Evolutionary conservation across 1,140 invertebrate genomes (phyloP).

Genomic region (Drosophila kanapiae): DNA sequence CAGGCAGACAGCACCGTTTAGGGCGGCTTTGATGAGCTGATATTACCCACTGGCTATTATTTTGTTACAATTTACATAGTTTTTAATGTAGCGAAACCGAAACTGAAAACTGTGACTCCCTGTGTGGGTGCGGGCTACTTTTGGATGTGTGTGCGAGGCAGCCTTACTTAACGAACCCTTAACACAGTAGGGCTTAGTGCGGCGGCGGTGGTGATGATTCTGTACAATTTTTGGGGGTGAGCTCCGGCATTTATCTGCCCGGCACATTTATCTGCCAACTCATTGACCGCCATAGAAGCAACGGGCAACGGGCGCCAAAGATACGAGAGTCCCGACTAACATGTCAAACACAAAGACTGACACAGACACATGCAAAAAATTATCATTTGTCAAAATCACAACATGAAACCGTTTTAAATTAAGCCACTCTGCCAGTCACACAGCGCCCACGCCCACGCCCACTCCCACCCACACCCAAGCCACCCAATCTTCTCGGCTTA

Average conservation of each 20-base stretch:
- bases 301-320: slow-evolving; percentile 22
- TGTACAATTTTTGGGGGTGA: slow-evolving; percentile 30
- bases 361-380: slow-evolving; percentile 68
- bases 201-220: slow-evolving; percentile 18
- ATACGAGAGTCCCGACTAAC: slow-evolving; percentile 49
- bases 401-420: slow-evolving; percentile 82
- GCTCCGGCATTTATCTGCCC: slow-evolving; percentile 59
- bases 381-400: slow-evolving; percentile 83
- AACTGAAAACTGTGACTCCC: slow-evolving; percentile 56
- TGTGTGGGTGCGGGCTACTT: neutral
- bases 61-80: slow-evolving; percentile 40
- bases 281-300: slow-evolving; percentile 62
- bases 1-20: slow-evolving; percentile 24
- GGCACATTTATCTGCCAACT: slow-evolving; percentile 69
- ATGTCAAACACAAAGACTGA: slow-evolving; percentile 73
- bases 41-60: slow-evolving; percentile 35
- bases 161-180: slow-evolving; percentile 74
- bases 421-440: slow-evolving; percentile 69
- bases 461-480: neutral
- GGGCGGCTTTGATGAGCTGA: slow-evolving; percentile 33
- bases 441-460: neutral
- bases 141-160: slow-evolving; percentile 37
- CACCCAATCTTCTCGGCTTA: slow-evolving; percentile 13
- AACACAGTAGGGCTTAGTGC: slow-evolving; percentile 49
- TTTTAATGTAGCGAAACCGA: slow-evolving; percentile 57